phyloP scores from a whole-genome alignment of 2,113 vertebrate species.

The Perognathus longimembris region DNA sequence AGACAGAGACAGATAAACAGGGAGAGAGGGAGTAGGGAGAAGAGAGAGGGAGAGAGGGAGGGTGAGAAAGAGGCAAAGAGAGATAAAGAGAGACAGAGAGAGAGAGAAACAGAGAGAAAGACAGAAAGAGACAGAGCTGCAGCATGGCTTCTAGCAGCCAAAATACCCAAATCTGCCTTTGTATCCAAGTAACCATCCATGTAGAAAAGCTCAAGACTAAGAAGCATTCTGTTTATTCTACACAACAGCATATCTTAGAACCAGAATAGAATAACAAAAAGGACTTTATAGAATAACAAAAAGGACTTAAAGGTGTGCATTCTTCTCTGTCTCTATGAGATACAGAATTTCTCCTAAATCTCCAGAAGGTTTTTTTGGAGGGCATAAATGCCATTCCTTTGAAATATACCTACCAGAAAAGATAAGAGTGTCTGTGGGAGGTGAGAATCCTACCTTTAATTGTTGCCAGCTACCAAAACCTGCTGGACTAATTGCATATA shows the following conservation, averaged over 20 bases:
- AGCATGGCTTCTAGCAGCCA: not conserved
- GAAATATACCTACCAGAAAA: not conserved
- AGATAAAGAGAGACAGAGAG: too few relatives aligned
- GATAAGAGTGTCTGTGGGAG: not conserved
- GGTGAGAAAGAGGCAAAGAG: too few relatives aligned
- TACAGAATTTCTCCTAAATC: too few relatives aligned
- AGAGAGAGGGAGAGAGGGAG: too few relatives aligned
- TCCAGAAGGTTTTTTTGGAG: not conserved
- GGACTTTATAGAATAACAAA: not conserved
- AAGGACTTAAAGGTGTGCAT: not conserved
- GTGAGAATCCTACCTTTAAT: not conserved
- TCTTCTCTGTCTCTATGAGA: not conserved
- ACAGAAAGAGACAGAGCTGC: too few relatives aligned
- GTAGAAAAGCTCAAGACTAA: not conserved
- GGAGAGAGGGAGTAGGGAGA: too few relatives aligned
- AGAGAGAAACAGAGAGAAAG: too few relatives aligned
- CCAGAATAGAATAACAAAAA: too few relatives aligned
- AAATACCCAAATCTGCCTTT: too few relatives aligned
- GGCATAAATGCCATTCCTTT: not conserved
- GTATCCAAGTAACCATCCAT: not conserved
- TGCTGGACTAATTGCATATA: not conserved
- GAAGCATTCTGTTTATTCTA: not conserved
- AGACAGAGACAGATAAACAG: too few relatives aligned
- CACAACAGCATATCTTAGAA: accelerated
- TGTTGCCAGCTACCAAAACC: not conserved